These are phyloP conservation scores for Dendrolimus punctatus DNA, from an alignment of 1,140 invertebrate species.

Conservation along the genomic window DNA sequence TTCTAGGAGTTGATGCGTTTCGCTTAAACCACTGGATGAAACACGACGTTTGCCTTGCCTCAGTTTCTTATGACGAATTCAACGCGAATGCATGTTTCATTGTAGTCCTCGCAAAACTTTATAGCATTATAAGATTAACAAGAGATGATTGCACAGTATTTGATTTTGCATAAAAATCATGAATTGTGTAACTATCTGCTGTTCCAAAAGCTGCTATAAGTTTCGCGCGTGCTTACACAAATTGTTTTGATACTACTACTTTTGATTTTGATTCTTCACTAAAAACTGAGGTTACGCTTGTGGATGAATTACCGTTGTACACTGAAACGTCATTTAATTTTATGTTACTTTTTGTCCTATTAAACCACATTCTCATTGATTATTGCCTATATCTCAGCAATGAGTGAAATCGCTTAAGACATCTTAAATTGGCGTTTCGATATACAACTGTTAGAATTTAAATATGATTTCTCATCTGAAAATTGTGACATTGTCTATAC, in stretches of 20 bases:
- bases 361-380: too few species aligned
- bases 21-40: constrained; percentile 56
- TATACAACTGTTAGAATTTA: neutral
- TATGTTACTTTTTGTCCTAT: too few species aligned
- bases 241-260: too few species aligned
- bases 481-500: constrained; percentile 10
- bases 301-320: constrained; percentile 18
- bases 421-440: too few species aligned
- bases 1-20: constrained; percentile 43
- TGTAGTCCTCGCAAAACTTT: constrained; percentile 2
- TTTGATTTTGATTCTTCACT: constrained; percentile 19
- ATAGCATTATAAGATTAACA: too few species aligned
- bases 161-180: too few species aligned
- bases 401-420: too few species aligned
- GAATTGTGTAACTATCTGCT: too few species aligned
- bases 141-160: too few species aligned
- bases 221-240: too few species aligned
- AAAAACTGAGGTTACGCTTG: constrained; percentile 32
- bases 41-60: constrained; percentile 30
- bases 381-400: too few species aligned
- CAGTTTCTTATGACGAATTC: constrained; percentile 40
- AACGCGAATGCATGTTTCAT: constrained; percentile 4
- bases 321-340: neutral
- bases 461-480: constrained; percentile 13
- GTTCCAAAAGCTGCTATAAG: too few species aligned